phyloP scores from a whole-genome alignment of 2,888 invertebrate genomes.

The Acleris cristana region DNA sequence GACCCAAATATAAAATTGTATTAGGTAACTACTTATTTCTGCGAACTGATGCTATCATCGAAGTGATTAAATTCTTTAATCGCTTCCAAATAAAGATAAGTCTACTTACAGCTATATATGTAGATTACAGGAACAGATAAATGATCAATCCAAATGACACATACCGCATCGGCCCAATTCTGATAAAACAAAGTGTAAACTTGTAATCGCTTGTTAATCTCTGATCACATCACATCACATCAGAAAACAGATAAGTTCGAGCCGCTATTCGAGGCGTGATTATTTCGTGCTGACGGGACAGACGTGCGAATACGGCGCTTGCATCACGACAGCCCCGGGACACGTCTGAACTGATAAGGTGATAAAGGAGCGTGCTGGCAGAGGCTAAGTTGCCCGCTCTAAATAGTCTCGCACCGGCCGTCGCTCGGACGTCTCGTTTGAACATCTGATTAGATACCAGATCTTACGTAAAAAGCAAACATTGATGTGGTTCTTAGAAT shows the following conservation, averaged over 20 bases:
- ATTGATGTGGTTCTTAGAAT: too few species aligned
- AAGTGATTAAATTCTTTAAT: not conserved
- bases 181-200: slow-evolving; percentile 15
- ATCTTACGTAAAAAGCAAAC: not conserved
- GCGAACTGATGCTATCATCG: too few species aligned
- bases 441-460: not conserved
- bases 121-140: slow-evolving; percentile 20
- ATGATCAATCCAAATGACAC: slow-evolving; percentile 24
- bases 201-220: slow-evolving; percentile 20
- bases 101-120: not conserved
- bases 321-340: slow-evolving; percentile 36
- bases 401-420: slow-evolving; percentile 7
- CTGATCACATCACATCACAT: slow-evolving; percentile 30
- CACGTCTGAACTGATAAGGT: slow-evolving; percentile 23
- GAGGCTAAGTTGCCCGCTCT: slow-evolving; percentile 5
- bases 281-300: slow-evolving; percentile 46
- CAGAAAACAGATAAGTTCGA: slow-evolving; percentile 38
- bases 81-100: not conserved
- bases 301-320: slow-evolving; percentile 50
- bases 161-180: slow-evolving; percentile 13
- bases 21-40: too few species aligned
- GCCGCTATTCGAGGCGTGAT: slow-evolving; percentile 36
- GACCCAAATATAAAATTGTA: too few species aligned
- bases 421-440: slow-evolving; percentile 19
- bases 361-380: slow-evolving; percentile 26